Percentiles rank a stretch among this genome's conserved stretches.
Conservation (phyloP, 2,113 vertebrate species). For the Oceanites oceanicus region DNA sequence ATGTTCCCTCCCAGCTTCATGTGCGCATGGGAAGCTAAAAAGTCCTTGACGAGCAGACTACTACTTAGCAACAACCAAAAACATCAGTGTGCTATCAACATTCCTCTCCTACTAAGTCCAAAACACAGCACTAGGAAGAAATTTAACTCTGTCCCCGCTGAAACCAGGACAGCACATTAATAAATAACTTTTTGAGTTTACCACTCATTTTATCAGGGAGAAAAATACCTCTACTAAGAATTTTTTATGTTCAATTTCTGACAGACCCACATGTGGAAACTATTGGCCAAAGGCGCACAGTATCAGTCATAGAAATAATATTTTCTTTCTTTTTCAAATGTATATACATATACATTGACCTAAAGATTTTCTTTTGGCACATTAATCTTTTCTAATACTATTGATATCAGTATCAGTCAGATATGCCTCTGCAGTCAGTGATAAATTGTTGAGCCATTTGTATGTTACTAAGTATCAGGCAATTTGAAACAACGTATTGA, state of each 20-base stretch:
- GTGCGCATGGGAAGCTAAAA: too few relatives aligned
- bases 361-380: neutral
- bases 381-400: neutral
- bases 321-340: neutral
- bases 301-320: neutral
- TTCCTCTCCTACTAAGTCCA: too few relatives aligned
- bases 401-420: neutral
- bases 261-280: neutral
- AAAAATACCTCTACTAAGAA: neutral
- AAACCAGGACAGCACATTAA: neutral
- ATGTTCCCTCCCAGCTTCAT: too few relatives aligned
- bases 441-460: neutral
- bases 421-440: neutral
- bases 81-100: too few relatives aligned
- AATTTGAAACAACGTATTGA: neutral
- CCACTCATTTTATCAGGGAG: neutral
- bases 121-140: too few relatives aligned
- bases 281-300: neutral
- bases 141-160: too few relatives aligned
- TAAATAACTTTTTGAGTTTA: neutral
- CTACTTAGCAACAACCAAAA: too few relatives aligned
- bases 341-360: neutral
- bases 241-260: neutral
- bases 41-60: too few relatives aligned
- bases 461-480: neutral